These are phyloP conservation scores for Andrena cerasifolii DNA, from an alignment of 1,140 invertebrate genomes.

Conservation along the genomic window DNA sequence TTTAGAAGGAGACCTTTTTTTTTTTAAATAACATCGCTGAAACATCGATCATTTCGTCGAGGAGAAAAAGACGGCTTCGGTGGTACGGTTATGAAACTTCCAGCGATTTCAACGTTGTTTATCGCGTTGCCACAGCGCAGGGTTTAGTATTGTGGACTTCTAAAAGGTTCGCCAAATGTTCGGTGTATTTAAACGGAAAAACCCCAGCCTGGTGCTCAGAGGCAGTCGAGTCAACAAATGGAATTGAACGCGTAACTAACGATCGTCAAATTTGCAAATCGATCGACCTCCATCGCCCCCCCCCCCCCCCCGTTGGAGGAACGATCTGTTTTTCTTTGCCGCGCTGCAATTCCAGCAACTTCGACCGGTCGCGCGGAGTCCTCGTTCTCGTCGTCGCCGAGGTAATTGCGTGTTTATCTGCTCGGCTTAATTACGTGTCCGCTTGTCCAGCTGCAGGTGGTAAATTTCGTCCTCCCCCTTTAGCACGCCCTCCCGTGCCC, in stretches of 20 bases:
- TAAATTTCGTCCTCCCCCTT: conserved; percentile 68
- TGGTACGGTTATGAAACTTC: no score
- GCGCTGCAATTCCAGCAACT: conserved; percentile 27
- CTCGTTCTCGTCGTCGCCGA: conserved; percentile 64
- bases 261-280: conserved; percentile 22
- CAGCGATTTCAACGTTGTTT: no score
- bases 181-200: no score
- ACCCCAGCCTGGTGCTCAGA: no score
- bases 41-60: no score
- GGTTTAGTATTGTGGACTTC: no score
- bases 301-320: no score
- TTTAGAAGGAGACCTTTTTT: not conserved
- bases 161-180: no score
- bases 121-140: no score
- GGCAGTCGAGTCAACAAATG: conserved; percentile 1
- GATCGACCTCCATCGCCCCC: not conserved
- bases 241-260: not conserved
- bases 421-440: conserved; percentile 77
- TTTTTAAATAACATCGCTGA: not conserved
- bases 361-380: conserved; percentile 13
- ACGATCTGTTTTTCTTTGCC: conserved; percentile 38
- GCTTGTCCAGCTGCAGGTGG: conserved; percentile 74
- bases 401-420: conserved; percentile 78
- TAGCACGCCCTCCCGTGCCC: conserved; percentile 25
- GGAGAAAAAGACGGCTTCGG: no score